A percentile compares a stretch with the other conserved stretches of the same genome.
Evolutionary conservation across 2,113 vertebrate genomes (phyloP).

Genomic region (Spilogale gracilis): DNA sequence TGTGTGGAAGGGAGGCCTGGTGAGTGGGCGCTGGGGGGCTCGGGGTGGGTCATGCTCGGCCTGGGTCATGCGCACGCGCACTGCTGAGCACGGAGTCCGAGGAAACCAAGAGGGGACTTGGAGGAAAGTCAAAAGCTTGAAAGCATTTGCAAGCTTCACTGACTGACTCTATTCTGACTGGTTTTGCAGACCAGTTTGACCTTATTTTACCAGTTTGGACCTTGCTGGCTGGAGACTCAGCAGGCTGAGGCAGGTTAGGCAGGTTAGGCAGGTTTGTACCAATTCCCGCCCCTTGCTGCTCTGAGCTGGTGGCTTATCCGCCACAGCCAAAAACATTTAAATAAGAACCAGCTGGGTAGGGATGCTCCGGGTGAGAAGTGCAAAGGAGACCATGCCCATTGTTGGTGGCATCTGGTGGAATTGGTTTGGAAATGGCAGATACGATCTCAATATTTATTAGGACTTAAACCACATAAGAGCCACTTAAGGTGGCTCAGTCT

Average conservation of each 20-base stretch:
- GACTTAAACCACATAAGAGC: not conserved
- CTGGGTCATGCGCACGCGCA: fast-evolving
- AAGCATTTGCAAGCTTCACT: not conserved
- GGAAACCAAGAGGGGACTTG: not conserved
- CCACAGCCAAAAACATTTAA: not conserved
- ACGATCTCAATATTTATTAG: not conserved
- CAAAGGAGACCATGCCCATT: not conserved
- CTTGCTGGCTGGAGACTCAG: not conserved
- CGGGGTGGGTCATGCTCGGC: fast-evolving
- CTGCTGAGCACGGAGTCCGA: not conserved
- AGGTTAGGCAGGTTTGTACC: not conserved
- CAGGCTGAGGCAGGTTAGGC: not conserved
- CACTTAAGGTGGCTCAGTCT: too few relatives aligned
- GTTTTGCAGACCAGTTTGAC: not conserved
- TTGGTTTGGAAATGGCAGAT: not conserved
- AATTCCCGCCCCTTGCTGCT: not conserved
- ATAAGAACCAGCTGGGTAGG: not conserved
- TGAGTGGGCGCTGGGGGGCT: not conserved
- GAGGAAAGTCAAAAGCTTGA: not conserved
- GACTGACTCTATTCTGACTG: not conserved
- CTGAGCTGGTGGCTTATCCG: not conserved
- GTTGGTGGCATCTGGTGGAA: not conserved
- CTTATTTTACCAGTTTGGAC: not conserved
- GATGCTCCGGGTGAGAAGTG: not conserved
- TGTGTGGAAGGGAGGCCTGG: fast-evolving